Conservation (phyloP, 2,113 vertebrate genomes). For the Eonycteris spelaea region DNA sequence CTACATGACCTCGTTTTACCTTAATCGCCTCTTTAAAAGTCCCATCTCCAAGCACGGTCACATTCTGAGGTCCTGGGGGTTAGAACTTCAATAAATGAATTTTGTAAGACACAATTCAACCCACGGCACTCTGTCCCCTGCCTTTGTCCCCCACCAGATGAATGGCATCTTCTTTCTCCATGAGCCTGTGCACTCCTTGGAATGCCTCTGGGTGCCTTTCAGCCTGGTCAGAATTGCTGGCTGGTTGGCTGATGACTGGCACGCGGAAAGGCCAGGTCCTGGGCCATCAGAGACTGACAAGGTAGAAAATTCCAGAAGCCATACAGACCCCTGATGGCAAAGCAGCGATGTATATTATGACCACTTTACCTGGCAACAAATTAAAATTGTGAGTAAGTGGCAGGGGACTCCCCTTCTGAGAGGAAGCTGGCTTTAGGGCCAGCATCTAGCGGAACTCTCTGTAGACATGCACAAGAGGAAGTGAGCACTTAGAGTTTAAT, state of each 20-base stretch:
- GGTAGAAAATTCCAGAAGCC: neutral
- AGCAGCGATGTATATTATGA: neutral
- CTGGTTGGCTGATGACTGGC: neutral
- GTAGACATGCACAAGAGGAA: neutral
- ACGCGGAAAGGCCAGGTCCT: neutral
- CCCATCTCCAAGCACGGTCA: neutral
- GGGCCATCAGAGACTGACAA: neutral
- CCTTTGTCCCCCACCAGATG: neutral
- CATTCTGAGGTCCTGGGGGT: neutral
- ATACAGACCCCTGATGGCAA: neutral
- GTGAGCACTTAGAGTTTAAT: neutral
- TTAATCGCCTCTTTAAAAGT: neutral
- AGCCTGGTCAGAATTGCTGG: neutral
- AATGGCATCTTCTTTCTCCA: neutral
- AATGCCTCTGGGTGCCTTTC: neutral
- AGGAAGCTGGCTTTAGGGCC: neutral
- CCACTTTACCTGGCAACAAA: neutral
- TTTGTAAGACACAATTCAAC: neutral
- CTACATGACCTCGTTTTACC: neutral
- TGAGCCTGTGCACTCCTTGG: neutral
- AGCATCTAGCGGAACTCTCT: neutral
- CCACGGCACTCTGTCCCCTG: neutral
- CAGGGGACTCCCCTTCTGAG: neutral
- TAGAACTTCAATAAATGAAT: neutral
- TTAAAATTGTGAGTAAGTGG: neutral